Evolutionary conservation across 2,797 vertebrate species (phyloP), one percentile per base, ranked within the genome.

Genomic region (Paedocypris micromegethes): DNA sequence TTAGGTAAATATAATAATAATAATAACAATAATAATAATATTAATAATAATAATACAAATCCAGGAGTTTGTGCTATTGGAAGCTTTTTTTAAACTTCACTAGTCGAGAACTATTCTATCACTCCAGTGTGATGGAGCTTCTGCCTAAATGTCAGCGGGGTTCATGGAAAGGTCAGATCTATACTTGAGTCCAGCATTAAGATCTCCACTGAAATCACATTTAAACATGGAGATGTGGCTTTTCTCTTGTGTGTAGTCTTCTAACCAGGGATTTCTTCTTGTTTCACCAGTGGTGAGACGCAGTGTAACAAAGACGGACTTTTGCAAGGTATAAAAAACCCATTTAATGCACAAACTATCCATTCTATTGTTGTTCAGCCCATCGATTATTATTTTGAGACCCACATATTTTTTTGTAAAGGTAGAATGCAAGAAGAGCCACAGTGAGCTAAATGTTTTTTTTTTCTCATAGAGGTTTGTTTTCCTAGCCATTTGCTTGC

Each of bases 291-390:
- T 87, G 94, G 93, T 66, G 93, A 97, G 87, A 97, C 94, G 2
- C 88, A 85, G 69, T 91, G 88, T 85, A 97, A 96, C 82, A 96
- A 91, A 87, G 89, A 93, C 75, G 93, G 93, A 72, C 79, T 94
- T 70, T 74, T 96, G 9, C 94, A 96, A 95, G 94, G 93, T 96
- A 79, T 23, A 23, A 23, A 1, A 1, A 23, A 23, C 23, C 23
- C 23, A 23, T 23, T 23, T 23, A 23, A 23, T 1, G 23, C 1
- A 1, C 23, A 23, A 23, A 23, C 23, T 23, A 23, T 1, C 23
- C 23, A 23, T 23, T 23, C 1, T 23, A 23, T 23, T 23, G 1
- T 23, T 23, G 23, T 23, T 23, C 23, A 23, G 23, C 23, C 23
- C 23, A 23, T 23, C 23, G 1, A 23, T 23, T 23, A 23, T 23